Evolutionary conservation across 2,888 invertebrate species (phyloP).

Genomic region (Monochamus alternatus): DNA sequence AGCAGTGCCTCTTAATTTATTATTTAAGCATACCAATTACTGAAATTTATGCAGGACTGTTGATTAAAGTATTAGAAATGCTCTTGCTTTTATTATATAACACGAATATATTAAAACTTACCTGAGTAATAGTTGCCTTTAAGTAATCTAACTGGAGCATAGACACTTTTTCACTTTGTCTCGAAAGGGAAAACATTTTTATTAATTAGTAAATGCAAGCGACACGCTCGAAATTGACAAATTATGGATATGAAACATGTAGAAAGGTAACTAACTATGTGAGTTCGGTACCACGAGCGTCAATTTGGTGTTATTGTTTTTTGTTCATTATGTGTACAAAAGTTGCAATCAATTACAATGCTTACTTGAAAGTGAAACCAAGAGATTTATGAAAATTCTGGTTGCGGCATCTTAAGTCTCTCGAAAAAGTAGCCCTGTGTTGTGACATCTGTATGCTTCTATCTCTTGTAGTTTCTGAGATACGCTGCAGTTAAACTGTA

Average conservation of each 20-base stretch:
- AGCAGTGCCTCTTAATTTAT: too few species aligned
- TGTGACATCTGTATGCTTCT: too few species aligned
- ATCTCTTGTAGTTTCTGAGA: too few species aligned
- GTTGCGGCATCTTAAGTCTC: too few species aligned
- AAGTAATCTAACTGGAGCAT: not conserved
- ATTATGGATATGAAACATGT: not conserved
- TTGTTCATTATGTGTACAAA: not conserved
- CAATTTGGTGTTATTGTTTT: not conserved
- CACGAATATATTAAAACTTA: not conserved
- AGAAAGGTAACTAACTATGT: constrained; percentile 1
- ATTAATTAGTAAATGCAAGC: not conserved
- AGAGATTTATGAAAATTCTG: too few species aligned
- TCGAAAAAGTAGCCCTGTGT: too few species aligned
- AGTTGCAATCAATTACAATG: too few species aligned
- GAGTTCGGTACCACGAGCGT: not conserved
- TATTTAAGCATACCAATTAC: not conserved
- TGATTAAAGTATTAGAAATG: not conserved
- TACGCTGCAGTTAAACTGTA: too few species aligned
- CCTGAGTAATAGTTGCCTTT: not conserved
- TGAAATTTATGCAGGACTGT: not conserved
- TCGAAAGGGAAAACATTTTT: not conserved
- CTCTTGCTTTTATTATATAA: constrained; percentile 16
- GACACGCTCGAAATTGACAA: not conserved
- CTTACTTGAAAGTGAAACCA: too few species aligned
- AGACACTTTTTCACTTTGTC: not conserved